A percentile compares a stretch with the other conserved stretches of the same genome.
These are phyloP conservation scores for Pseudolycoriella hygida DNA, from an alignment of 2,888 invertebrate genomes.

Conservation along the genomic window DNA sequence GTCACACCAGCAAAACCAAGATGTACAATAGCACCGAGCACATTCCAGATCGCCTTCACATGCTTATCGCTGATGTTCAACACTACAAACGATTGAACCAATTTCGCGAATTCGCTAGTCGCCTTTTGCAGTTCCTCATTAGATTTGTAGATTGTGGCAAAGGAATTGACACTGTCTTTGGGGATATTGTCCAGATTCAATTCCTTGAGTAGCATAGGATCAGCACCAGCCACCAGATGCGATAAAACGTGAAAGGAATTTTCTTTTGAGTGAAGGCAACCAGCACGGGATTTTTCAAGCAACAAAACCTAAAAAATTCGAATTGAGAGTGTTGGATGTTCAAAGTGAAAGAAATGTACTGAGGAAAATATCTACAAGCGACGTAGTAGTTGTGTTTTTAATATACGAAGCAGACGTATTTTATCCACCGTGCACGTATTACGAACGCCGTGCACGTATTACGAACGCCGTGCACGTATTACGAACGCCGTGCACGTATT, in stretches of 20 bases:
- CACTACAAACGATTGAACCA: constrained; percentile 57
- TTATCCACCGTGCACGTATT: too few species aligned
- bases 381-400: too few species aligned
- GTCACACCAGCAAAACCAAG: constrained; percentile 72
- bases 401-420: too few species aligned
- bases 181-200: constrained; percentile 60
- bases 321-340: too few species aligned
- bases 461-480: too few species aligned
- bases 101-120: constrained; percentile 61
- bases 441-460: too few species aligned
- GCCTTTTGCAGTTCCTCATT: constrained; percentile 65
- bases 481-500: too few species aligned
- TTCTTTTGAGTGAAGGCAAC: constrained; percentile 42
- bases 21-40: constrained; percentile 87
- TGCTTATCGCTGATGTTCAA: constrained; percentile 63
- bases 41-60: constrained; percentile 66
- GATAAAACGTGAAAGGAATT: constrained; percentile 32
- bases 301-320: constrained; percentile 43
- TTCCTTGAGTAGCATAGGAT: constrained; percentile 64
- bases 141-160: constrained; percentile 59
- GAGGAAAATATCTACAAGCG: too few species aligned
- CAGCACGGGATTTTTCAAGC: constrained; percentile 59
- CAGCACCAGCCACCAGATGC: constrained; percentile 49
- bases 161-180: constrained; percentile 38
- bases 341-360: not conserved